Percentiles rank a stretch among this genome's conserved stretches.
Evolutionary conservation across 64 coral and sea anemone genomes (phyloP).

Genomic region (Montipora foliosa): DNA sequence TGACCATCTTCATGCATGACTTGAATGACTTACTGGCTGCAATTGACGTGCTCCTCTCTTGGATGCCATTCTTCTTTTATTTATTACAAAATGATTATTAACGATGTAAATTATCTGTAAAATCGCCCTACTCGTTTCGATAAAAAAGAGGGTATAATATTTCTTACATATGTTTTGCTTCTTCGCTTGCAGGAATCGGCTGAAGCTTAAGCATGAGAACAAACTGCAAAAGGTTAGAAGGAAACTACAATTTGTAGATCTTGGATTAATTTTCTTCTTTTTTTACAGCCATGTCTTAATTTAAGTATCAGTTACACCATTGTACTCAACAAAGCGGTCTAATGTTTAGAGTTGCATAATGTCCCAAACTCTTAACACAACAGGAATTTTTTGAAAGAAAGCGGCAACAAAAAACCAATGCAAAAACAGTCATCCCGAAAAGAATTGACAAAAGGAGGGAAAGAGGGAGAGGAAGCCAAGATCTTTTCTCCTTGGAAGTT

Average conservation of each 20-base stretch:
- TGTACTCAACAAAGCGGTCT: no score
- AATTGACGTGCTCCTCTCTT: no score
- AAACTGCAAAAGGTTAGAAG: constrained; percentile 39
- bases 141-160: no score
- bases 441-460: neutral
- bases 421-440: neutral
- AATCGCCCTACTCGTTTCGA: no score
- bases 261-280: neutral
- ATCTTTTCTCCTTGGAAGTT: constrained; percentile 24
- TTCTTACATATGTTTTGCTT: no score
- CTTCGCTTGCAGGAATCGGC: constrained; percentile 1
- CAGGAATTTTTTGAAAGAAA: constrained; percentile 57
- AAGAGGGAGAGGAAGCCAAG: constrained; percentile 5
- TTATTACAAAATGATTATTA: no score
- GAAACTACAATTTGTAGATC: neutral
- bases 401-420: neutral
- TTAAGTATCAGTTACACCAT: no score
- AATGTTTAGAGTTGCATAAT: neutral
- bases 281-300: no score
- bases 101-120: no score
- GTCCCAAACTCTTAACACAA: neutral
- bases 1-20: no score
- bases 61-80: no score
- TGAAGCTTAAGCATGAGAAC: constrained; percentile 36
- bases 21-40: no score